Evolutionary conservation across 1,140 invertebrate species (phyloP).

Genomic region (Calephelis nemesis): DNA sequence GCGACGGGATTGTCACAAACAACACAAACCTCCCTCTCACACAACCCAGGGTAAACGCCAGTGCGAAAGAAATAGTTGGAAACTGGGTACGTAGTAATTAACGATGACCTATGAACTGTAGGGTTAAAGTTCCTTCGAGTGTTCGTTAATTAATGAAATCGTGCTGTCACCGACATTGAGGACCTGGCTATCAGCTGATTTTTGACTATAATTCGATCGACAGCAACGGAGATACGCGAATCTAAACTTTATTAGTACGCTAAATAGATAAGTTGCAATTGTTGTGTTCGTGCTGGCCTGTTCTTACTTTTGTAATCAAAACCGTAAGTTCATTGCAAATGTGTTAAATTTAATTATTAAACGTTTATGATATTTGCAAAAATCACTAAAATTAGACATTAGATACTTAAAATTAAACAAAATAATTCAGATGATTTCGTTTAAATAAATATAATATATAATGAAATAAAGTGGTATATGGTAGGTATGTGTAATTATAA

Average conservation of each 20-base stretch:
- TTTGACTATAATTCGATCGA: constrained; percentile 12
- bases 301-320: too few species aligned
- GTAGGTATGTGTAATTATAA: too few species aligned
- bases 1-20: constrained; percentile 21
- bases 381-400: too few species aligned
- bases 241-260: background rate
- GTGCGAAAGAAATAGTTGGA: constrained; percentile 55
- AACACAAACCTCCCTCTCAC: constrained; percentile 41
- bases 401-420: too few species aligned
- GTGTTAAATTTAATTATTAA: too few species aligned
- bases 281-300: background rate
- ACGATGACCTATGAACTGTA: constrained; percentile 41
- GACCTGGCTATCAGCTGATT: constrained; percentile 30
- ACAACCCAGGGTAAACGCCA: constrained; percentile 43
- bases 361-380: too few species aligned
- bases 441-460: too few species aligned
- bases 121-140: constrained; percentile 54
- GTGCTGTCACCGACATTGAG: constrained; percentile 14
- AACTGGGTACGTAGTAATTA: constrained; percentile 58
- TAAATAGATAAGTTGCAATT: background rate
- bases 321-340: too few species aligned
- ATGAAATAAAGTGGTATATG: too few species aligned
- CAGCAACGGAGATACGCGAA: background rate
- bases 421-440: too few species aligned
- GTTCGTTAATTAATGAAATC: constrained; percentile 41